Evolutionary conservation across 2,113 vertebrate genomes (phyloP), one percentile per base, ranked within the genome.

Genomic region (Paedocypris sp.): DNA sequence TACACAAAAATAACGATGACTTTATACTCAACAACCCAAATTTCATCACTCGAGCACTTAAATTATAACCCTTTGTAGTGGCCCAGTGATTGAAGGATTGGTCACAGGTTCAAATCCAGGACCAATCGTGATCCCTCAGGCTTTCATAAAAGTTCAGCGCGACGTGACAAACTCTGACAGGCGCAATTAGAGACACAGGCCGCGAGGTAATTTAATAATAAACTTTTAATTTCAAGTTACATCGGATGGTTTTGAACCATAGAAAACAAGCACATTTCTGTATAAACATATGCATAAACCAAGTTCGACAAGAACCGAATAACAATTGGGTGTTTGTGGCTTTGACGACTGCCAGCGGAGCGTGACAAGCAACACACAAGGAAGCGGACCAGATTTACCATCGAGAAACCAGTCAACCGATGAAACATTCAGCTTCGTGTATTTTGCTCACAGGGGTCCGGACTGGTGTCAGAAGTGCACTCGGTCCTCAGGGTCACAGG

Each of bases 191-290:
- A 16, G 13, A 10, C 11, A 64, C 15, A 48, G 13, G 19, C 4
- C n/a, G 16, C 23, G 52, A 2, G 15, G 4, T 67, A 60, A 53
- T 69, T 73, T 79, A 72, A 83, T 82, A 78, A 81, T 84, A 86
- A 84, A 82, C 80, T 84, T 84, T n/a, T 83, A 82, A 77, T 75
- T 79, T 81, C 82, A 83, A 80, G 79, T 84, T 83, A 80, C 67
- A 76, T 77, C 81, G 76, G 79, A 84, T 80, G 82, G 78, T 76
- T 77, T 76, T 82, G 78, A 76, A 82, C 81, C 81, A 83, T 82
- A 85, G 80, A 85, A 82, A 85, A 82, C 82, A 82, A 67, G 70
- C 75, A 83, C 79, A 83, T 80, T 80, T 83, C 77, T 75, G 72
- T 82, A 83, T 79, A 83, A 84, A 84, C 80, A 82, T 80, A 79